These are phyloP conservation scores for Thripadectes ignobilis DNA, from an alignment of 2,797 vertebrate species.

Conservation along the genomic window DNA sequence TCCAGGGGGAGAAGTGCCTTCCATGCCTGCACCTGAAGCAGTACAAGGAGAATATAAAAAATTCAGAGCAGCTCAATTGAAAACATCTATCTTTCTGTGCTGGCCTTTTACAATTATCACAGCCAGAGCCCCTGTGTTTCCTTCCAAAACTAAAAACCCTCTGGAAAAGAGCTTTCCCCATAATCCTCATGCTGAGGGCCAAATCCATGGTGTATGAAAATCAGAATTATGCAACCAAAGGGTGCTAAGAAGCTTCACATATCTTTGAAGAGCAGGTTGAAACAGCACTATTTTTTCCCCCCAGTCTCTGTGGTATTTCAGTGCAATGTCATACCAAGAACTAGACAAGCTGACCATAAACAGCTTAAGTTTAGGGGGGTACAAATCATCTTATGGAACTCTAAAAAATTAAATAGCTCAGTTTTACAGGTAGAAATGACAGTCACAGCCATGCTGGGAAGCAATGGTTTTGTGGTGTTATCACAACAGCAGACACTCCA, in stretches of 20 bases:
- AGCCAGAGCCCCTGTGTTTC: not conserved
- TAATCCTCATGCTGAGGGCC: not conserved
- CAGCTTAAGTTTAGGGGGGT: not conserved
- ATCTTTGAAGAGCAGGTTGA: not conserved
- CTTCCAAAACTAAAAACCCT: not conserved
- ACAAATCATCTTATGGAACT: not conserved
- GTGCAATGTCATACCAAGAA: accelerated
- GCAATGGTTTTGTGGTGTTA: accelerated
- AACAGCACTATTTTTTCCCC: not conserved
- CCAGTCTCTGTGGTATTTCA: not conserved
- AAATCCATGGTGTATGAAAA: not conserved
- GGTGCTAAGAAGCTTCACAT: not conserved
- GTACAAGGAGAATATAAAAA: not conserved
- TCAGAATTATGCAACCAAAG: not conserved
- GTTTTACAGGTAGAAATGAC: not conserved
- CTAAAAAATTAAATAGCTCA: not conserved
- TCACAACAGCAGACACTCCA: no score
- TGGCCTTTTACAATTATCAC: not conserved
- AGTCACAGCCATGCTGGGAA: accelerated
- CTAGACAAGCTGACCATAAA: accelerated
- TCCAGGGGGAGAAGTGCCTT: not conserved
- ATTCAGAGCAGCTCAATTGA: constrained; percentile 28
- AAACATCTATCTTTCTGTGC: constrained; percentile 15
- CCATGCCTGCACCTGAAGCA: not conserved
- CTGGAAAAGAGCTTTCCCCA: not conserved